These are phyloP conservation scores for Ornithoptera priamus DNA, from an alignment of 2,888 invertebrate species.

Conservation along the genomic window DNA sequence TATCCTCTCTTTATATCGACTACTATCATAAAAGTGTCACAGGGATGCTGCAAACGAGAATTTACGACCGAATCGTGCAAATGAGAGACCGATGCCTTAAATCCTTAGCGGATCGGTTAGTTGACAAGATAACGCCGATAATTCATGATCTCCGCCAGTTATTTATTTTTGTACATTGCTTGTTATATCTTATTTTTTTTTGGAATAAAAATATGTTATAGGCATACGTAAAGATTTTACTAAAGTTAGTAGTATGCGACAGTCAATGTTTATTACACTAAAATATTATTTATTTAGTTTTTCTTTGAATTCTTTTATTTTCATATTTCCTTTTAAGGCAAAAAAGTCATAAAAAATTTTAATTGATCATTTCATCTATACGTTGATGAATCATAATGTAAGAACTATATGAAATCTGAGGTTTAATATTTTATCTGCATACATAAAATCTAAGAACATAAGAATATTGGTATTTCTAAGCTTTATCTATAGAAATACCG, in stretches of 20 bases:
- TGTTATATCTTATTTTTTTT: constrained; percentile 34
- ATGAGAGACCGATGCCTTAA: constrained; percentile 68
- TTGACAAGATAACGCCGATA: constrained; percentile 63
- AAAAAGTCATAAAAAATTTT: no score
- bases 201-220: constrained; percentile 10
- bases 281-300: no score
- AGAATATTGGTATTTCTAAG: not conserved
- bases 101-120: constrained; percentile 58
- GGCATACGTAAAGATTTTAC: not conserved
- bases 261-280: not conserved
- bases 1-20: constrained; percentile 38
- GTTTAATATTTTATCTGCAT: not conserved
- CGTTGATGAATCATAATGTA: not conserved
- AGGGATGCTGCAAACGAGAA: constrained; percentile 71
- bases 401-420: not conserved
- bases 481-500: no score
- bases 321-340: no score
- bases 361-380: no score
- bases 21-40: constrained; percentile 74
- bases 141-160: constrained; percentile 50
- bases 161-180: constrained; percentile 33
- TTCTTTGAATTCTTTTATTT: no score
- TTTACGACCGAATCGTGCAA: constrained; percentile 69
- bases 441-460: not conserved
- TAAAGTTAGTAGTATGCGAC: not conserved